phyloP scores from a whole-genome alignment of 2,797 vertebrate species.

The Pteropus rufus region DNA sequence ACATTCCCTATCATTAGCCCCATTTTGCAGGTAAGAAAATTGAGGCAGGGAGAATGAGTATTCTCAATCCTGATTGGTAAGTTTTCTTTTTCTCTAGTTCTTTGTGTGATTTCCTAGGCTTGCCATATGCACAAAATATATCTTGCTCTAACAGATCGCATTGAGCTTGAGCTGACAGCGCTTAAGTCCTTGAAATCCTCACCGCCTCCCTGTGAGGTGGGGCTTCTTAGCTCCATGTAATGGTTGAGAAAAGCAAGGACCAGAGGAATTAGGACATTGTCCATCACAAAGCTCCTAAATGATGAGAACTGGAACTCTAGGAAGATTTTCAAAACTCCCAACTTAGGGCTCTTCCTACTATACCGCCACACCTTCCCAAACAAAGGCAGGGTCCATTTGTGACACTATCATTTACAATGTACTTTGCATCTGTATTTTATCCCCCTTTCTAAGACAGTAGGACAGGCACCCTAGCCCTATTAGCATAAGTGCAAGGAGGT shows the following conservation, averaged over 20 bases:
- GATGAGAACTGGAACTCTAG: background rate
- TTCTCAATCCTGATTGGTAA: background rate
- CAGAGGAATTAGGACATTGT: background rate
- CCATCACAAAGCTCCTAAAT: background rate
- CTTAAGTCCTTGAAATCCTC: background rate
- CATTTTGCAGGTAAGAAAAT: background rate
- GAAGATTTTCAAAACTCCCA: background rate
- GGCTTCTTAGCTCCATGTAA: background rate
- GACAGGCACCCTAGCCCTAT: background rate
- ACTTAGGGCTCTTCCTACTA: background rate
- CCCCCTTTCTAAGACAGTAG: background rate
- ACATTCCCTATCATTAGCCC: background rate
- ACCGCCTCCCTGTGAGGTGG: background rate
- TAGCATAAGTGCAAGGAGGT: background rate
- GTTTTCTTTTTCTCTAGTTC: background rate
- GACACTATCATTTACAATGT: fast-evolving
- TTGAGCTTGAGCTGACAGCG: background rate
- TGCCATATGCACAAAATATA: background rate
- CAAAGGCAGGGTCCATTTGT: background rate
- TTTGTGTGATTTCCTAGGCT: background rate
- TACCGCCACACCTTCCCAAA: fast-evolving
- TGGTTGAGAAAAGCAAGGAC: background rate
- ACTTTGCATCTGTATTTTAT: background rate
- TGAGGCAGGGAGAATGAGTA: background rate
- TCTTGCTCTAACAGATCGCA: background rate